Evolutionary conservation across 2,888 invertebrate genomes (phyloP).

Genomic region (Philopedon plagiatum): DNA sequence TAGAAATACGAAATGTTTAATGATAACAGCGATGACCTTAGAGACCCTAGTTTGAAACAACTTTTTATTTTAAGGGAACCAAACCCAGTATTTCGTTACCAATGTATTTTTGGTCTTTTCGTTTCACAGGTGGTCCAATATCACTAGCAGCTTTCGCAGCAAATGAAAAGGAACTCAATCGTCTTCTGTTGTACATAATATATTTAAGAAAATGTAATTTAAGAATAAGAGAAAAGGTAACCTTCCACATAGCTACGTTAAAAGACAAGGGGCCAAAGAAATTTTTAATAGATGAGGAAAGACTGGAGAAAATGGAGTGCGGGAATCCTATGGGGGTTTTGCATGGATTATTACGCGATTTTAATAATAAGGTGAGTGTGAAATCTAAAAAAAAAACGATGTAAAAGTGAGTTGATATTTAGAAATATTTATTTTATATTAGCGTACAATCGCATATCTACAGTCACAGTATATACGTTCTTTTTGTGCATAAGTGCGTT

Average conservation of each 20-base stretch:
- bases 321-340: slow-evolving; percentile 78
- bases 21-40: too few relatives aligned
- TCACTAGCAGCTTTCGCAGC: slow-evolving; percentile 87
- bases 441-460: too few relatives aligned
- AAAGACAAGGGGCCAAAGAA: slow-evolving; percentile 69
- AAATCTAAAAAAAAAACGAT: too few relatives aligned
- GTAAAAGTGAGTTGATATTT: too few relatives aligned
- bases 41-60: too few relatives aligned
- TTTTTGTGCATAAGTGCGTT: too few relatives aligned
- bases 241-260: slow-evolving; percentile 83
- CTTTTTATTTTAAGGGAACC: too few relatives aligned
- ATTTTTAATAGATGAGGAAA: slow-evolving; percentile 62
- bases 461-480: not conserved
- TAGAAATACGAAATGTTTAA: too few relatives aligned
- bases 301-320: slow-evolving; percentile 73
- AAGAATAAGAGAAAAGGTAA: slow-evolving; percentile 80
- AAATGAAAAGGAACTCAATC: slow-evolving; percentile 82
- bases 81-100: too few relatives aligned
- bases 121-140: slow-evolving; percentile 76
- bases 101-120: not conserved
- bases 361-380: slow-evolving; percentile 48
- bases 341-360: slow-evolving; percentile 72
- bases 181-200: slow-evolving; percentile 80
- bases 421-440: too few relatives aligned
- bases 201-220: slow-evolving; percentile 84